A percentile compares a stretch with the other conserved stretches of the same genome.
These are phyloP conservation scores for Chaenogobius annularis DNA, from an alignment of 2,113 vertebrate genomes.

Conservation along the genomic window DNA sequence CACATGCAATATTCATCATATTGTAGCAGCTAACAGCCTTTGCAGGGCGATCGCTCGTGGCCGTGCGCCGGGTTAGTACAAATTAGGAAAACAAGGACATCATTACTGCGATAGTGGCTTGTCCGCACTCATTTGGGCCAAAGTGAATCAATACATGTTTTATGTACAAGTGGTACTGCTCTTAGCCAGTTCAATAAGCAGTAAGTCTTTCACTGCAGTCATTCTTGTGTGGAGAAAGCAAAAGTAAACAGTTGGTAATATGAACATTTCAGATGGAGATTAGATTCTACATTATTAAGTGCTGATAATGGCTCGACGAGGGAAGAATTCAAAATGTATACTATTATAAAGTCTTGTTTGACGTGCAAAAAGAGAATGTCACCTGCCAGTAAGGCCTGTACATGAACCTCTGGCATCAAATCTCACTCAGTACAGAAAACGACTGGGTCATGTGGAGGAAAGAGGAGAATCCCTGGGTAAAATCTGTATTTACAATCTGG, in stretches of 20 bases:
- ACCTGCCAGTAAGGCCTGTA: too few species aligned
- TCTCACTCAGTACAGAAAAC: too few species aligned
- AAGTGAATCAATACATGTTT: constrained; percentile 22
- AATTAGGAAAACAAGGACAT: constrained; percentile 37
- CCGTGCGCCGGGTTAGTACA: constrained; percentile 5
- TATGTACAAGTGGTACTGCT: constrained; percentile 7
- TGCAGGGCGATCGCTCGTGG: constrained; percentile 21
- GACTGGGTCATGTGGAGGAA: too few species aligned
- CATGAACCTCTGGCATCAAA: too few species aligned
- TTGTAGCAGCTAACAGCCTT: constrained; percentile 23
- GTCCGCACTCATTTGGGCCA: constrained; percentile 18
- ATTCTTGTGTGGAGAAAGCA: neutral
- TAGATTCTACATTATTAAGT: too few species aligned
- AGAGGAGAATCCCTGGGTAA: too few species aligned
- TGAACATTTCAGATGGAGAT: neutral
- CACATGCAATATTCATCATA: constrained; percentile 54
- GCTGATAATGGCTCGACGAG: too few species aligned
- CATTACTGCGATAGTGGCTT: constrained; percentile 24
- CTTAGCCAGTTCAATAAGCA: constrained; percentile 7
- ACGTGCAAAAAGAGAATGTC: too few species aligned
- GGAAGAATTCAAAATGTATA: too few species aligned
- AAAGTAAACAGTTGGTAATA: neutral
- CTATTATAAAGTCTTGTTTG: too few species aligned
- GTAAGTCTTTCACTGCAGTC: constrained; percentile 19
- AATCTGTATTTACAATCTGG: too few species aligned